Base-by-base conservation (phyloP, 2,797 vertebrate species). In the Cryptoblepharus egeriae region DNA sequence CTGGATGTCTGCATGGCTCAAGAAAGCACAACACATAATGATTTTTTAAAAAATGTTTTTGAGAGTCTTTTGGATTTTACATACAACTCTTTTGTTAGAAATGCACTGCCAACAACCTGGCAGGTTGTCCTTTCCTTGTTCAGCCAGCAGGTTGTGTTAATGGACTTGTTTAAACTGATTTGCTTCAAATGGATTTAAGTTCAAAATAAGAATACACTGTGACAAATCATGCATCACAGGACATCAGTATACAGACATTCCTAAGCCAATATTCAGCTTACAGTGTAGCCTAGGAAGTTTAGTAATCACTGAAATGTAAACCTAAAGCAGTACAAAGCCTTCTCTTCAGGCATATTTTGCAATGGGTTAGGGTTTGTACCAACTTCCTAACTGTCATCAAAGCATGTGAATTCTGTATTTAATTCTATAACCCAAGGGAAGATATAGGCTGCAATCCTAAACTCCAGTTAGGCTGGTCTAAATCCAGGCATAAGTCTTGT, bases 171-270 rank as follows among this genome's bases (percentile, higher is more conserved):
- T 49, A 49, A 49, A 49, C 13, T 49, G 45, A 7, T 72, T 63
- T 10, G 39, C 10, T 61, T 24, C 69, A 73, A 5, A 65, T 30
- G 37, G 35, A 35, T 30, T 57, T 67, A 75, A 75, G 75, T 61
- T 79, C 58, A 24, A 0, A 0, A 1, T 6, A 79, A 79, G 32
- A 86, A 83, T 79, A 4, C 60, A 32, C 45, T 88, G 75, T 81
- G 26, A 71, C 70, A 83, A 84, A 1, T 6, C 64, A 73, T 26
- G 57, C n/a, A 1, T 24, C 77, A 39, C 9, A 45, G 8, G 26
- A 79, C 42, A 81, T 71, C 84, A 49, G 20, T 85, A 88, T 5
- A 42, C 12, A 58, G 45, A 81, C 85, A 42, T 81, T 49, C 49
- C 71, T 82, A 77, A 8, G 1, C 35, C 78, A 22, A 4, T 77